These are phyloP conservation scores for Pygoscelis adeliae DNA, from an alignment of 2,113 vertebrate species.

Conservation along the genomic window DNA sequence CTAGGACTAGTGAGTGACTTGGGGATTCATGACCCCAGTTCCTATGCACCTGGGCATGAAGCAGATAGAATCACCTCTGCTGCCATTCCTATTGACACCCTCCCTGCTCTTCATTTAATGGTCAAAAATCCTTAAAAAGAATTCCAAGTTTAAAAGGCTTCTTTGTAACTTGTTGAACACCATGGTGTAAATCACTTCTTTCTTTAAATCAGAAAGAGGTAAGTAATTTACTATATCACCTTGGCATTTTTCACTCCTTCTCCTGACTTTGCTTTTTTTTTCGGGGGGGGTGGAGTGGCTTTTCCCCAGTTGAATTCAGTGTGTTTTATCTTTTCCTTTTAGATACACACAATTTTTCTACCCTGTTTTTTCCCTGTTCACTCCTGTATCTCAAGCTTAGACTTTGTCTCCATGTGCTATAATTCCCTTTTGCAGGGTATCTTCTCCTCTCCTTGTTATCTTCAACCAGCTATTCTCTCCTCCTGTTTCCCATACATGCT, in stretches of 20 bases:
- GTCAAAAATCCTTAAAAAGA: not conserved
- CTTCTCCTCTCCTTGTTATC: not conserved
- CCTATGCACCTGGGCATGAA: not conserved
- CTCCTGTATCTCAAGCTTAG: not conserved
- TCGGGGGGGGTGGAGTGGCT: accelerated
- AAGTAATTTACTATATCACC: not conserved
- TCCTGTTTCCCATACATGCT: not conserved
- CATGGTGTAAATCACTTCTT: not conserved
- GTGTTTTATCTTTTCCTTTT: not conserved
- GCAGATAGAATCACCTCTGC: not conserved
- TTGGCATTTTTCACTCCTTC: not conserved
- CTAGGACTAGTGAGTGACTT: not conserved
- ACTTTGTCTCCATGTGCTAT: not conserved
- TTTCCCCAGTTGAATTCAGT: not conserved
- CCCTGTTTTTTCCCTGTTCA: not conserved
- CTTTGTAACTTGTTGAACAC: not conserved
- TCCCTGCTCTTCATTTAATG: not conserved
- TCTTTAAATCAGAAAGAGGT: not conserved
- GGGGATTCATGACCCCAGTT: not conserved
- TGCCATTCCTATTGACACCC: not conserved
- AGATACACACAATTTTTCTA: not conserved
- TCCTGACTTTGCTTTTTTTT: not conserved
- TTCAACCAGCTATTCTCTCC: not conserved
- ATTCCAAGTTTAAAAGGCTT: not conserved
- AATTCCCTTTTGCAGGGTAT: not conserved